Evolutionary conservation across 2,888 invertebrate species (phyloP).

Genomic region (Cetonia aurata): DNA sequence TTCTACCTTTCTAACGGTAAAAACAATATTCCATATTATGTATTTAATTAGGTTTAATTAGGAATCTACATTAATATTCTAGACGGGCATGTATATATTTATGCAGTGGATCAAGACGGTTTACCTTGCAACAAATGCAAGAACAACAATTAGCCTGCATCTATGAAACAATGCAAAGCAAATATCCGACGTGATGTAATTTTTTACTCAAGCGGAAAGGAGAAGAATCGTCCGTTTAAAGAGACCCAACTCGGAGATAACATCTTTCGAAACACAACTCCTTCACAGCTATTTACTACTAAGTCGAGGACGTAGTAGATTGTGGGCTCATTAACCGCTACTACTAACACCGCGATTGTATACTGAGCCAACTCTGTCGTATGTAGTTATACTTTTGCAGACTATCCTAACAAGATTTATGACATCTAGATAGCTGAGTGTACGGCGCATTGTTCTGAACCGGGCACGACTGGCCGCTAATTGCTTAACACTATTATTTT

Average conservation of each 20-base stretch:
- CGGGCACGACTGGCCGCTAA: slow-evolving; percentile 35
- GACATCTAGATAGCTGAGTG: slow-evolving; percentile 45
- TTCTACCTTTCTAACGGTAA: background rate
- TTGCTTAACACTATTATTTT: slow-evolving; percentile 38
- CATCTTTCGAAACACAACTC: slow-evolving; percentile 38
- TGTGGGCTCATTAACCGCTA: slow-evolving; percentile 27
- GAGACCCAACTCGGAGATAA: slow-evolving; percentile 30
- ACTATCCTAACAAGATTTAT: slow-evolving; percentile 47
- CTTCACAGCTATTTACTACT: slow-evolving; percentile 39
- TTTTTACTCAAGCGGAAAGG: slow-evolving; percentile 33
- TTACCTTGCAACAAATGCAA: slow-evolving; percentile 35
- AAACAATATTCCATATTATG: background rate
- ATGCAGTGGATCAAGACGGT: slow-evolving; percentile 15
- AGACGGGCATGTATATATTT: slow-evolving; percentile 14
- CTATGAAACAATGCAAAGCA: slow-evolving; percentile 33
- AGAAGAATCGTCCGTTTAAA: slow-evolving; percentile 39
- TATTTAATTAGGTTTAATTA: background rate
- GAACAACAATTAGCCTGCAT: slow-evolving; percentile 41
- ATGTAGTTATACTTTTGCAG: slow-evolving; percentile 40
- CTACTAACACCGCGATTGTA: slow-evolving; percentile 27
- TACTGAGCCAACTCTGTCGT: slow-evolving; percentile 12
- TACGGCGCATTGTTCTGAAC: slow-evolving; percentile 29
- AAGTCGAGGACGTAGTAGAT: slow-evolving; percentile 37
- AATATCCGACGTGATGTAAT: slow-evolving; percentile 40
- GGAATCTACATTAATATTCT: background rate